Conservation (phyloP, 2,888 invertebrate genomes). For the Hedychridium roseum region DNA sequence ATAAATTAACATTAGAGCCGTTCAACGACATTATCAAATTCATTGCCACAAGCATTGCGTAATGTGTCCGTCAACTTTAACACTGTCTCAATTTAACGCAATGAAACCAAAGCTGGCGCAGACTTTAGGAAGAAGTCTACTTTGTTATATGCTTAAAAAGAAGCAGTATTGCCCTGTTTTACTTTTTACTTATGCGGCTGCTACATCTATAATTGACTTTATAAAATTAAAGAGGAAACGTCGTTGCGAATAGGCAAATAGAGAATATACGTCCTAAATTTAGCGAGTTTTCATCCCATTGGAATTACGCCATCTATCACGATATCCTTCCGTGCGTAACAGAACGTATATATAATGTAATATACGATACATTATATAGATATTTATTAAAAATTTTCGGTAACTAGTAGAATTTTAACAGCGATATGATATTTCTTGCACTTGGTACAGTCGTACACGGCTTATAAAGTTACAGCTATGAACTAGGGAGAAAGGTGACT, state of each 20-base stretch:
- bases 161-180: too few species aligned
- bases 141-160: too few species aligned
- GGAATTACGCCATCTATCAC: too few species aligned
- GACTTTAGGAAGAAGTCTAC: too few species aligned
- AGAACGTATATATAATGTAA: constrained; percentile 8
- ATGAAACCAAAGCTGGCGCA: too few species aligned
- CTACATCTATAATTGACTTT: too few species aligned
- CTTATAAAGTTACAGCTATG: constrained; percentile 15
- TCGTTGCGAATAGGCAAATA: too few species aligned
- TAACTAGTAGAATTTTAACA: constrained; percentile 38
- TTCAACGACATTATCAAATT: constrained; percentile 6
- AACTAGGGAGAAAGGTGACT: constrained; percentile 18
- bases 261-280: too few species aligned
- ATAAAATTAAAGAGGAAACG: too few species aligned
- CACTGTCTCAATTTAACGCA: too few species aligned
- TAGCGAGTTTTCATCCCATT: too few species aligned
- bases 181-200: too few species aligned
- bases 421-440: constrained; percentile 36
- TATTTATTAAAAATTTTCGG: constrained; percentile 2
- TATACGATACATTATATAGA: constrained; percentile 6
- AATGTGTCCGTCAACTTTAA: constrained; percentile 31
- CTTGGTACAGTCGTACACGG: constrained; percentile 27
- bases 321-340: constrained; percentile 16
- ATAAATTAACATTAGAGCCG: not conserved
- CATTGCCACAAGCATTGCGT: constrained; percentile 22